Conservation (phyloP, 2,888 invertebrate genomes). For the Eupeodes latifasciatus region DNA sequence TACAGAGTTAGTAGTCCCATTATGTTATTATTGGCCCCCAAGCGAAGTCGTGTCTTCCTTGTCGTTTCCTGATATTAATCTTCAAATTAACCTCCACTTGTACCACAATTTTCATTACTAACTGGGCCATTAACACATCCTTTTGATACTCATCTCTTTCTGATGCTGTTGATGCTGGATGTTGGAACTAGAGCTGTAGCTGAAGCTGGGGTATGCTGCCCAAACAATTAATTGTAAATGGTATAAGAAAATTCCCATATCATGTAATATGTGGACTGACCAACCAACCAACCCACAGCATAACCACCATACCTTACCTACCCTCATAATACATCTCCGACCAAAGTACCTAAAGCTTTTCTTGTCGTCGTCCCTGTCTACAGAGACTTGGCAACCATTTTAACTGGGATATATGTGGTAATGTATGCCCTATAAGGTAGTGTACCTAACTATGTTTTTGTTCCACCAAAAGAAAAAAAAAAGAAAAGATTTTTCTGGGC, state of each 20-base stretch:
- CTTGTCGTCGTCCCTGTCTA: slow-evolving; percentile 32
- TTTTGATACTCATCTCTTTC: slow-evolving; percentile 61
- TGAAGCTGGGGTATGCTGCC: slow-evolving; percentile 33
- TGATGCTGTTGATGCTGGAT: background rate
- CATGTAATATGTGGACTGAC: slow-evolving; percentile 6
- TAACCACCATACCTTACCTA: background rate
- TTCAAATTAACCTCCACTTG: slow-evolving; percentile 74
- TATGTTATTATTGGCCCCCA: slow-evolving; percentile 40
- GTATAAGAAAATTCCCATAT: slow-evolving; percentile 36
- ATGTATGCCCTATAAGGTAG: background rate
- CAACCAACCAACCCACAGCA: background rate
- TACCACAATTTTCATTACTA: slow-evolving; percentile 74
- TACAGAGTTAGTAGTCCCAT: slow-evolving; percentile 38
- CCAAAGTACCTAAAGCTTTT: slow-evolving; percentile 25
- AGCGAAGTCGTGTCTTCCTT: slow-evolving; percentile 18
- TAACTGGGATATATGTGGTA: slow-evolving; percentile 12
- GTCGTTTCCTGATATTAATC: slow-evolving; percentile 70
- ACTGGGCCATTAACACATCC: slow-evolving; percentile 74
- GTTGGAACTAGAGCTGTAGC: background rate
- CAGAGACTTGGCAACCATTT: slow-evolving; percentile 45
- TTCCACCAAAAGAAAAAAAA: slow-evolving; percentile 17
- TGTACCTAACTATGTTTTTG: slow-evolving; percentile 12
- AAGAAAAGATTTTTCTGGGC: slow-evolving; percentile 15
- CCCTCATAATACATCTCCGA: slow-evolving; percentile 1
- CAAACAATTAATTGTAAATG: slow-evolving; percentile 52